Percentiles rank a stretch among this genome's conserved stretches.
Conservation (phyloP, 2,888 invertebrate genomes). For the Oscheius sp. region DNA sequence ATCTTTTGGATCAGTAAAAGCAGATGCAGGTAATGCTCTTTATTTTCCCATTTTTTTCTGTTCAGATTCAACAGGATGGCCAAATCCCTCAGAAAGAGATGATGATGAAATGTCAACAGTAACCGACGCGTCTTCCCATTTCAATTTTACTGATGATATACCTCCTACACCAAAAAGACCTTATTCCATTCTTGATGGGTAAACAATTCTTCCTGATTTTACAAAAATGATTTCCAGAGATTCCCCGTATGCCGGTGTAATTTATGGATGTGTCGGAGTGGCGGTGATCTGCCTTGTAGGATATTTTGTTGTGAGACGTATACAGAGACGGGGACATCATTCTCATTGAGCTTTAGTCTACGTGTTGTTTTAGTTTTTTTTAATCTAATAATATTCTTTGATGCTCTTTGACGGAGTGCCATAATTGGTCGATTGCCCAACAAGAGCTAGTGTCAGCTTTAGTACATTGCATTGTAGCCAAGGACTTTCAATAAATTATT, state of each 20-base stretch:
- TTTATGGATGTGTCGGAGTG: conserved; percentile 22
- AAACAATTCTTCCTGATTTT: neutral
- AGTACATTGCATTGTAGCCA: neutral
- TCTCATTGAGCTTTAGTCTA: conserved; percentile 20
- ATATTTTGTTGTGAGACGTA: conserved; percentile 4
- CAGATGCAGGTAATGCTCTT: neutral
- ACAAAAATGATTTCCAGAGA: neutral
- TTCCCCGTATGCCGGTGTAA: conserved; percentile 14
- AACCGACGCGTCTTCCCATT: conserved; percentile 50
- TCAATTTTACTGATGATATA: conserved; percentile 55
- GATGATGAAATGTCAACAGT: conserved; percentile 48
- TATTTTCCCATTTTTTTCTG: neutral
- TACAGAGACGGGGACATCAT: conserved; percentile 2
- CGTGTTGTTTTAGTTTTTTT: conserved; percentile 12
- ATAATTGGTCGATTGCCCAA: conserved; percentile 12
- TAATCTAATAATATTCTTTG: conserved; percentile 1
- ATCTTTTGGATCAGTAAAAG: conserved; percentile 5
- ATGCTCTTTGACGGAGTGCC: neutral
- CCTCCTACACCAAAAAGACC: conserved; percentile 59
- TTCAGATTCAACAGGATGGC: conserved; percentile 5
- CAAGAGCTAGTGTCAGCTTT: neutral
- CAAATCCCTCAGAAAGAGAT: conserved; percentile 21
- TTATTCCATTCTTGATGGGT: conserved; percentile 21
- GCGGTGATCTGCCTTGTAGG: conserved; percentile 7
- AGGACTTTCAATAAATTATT: conserved; percentile 3